Evolutionary conservation across 2,113 vertebrate genomes (phyloP).

Genomic region (Psittacula cyanocephala): DNA sequence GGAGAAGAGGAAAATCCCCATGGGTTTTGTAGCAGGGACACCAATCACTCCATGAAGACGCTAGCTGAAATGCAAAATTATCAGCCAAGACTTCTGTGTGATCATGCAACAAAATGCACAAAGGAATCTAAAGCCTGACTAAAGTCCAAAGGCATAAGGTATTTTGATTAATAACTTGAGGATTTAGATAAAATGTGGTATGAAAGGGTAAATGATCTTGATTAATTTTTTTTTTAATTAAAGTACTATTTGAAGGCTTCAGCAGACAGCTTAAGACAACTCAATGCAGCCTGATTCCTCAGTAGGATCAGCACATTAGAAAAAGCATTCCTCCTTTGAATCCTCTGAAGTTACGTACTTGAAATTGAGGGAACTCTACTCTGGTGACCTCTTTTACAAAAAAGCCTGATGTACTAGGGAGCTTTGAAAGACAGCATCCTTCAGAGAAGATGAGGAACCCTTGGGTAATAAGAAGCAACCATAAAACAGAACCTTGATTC

Average conservation of each 20-base stretch:
- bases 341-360: neutral
- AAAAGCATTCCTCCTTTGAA: neutral
- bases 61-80: neutral
- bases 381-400: neutral
- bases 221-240: conserved; percentile 8
- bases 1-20: neutral
- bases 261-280: neutral
- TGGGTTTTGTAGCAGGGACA: neutral
- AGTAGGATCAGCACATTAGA: neutral
- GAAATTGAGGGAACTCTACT: neutral
- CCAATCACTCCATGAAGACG: neutral
- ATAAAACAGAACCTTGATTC: neutral
- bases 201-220: neutral
- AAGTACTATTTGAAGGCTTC: neutral
- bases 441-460: neutral
- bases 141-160: neutral
- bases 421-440: neutral
- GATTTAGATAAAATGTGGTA: neutral
- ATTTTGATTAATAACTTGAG: neutral
- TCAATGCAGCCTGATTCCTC: neutral
- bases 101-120: neutral
- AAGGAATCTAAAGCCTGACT: neutral
- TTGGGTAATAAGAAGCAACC: neutral
- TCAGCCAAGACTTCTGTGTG: neutral
- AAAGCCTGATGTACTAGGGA: neutral